phyloP scores from a whole-genome alignment of 2,797 vertebrate species.

The Cynopterus sphinx region DNA sequence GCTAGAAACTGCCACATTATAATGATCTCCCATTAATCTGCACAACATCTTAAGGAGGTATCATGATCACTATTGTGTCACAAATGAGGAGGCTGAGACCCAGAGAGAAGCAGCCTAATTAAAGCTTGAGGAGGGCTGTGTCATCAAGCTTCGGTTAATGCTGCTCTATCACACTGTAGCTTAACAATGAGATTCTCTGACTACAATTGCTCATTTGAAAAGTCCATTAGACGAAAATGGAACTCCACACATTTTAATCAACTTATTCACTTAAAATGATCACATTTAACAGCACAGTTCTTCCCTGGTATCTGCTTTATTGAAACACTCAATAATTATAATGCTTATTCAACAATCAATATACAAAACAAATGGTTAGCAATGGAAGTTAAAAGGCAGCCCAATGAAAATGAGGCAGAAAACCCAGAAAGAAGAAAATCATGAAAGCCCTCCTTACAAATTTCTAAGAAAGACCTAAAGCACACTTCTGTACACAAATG shows the following conservation, averaged over 20 bases:
- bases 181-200: background rate
- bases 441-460: background rate
- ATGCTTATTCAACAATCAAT: background rate
- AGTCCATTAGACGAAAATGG: background rate
- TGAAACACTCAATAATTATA: background rate
- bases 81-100: background rate
- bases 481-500: too few species aligned
- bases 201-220: background rate
- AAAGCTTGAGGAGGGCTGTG: too few species aligned
- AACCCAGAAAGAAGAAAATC: background rate
- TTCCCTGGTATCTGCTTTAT: background rate
- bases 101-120: background rate
- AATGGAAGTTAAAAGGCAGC: background rate
- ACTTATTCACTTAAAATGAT: conserved; percentile 11
- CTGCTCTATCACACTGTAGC: background rate
- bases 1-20: background rate
- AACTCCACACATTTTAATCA: background rate
- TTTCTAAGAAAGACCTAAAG: background rate
- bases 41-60: background rate
- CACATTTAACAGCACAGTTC: background rate
- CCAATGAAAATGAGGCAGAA: background rate
- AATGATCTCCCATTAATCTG: background rate
- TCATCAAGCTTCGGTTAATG: background rate
- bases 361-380: background rate
- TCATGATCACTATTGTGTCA: background rate